These are phyloP conservation scores for Brachypteracias leptosomus DNA, from an alignment of 2,113 vertebrate species.

Conservation along the genomic window DNA sequence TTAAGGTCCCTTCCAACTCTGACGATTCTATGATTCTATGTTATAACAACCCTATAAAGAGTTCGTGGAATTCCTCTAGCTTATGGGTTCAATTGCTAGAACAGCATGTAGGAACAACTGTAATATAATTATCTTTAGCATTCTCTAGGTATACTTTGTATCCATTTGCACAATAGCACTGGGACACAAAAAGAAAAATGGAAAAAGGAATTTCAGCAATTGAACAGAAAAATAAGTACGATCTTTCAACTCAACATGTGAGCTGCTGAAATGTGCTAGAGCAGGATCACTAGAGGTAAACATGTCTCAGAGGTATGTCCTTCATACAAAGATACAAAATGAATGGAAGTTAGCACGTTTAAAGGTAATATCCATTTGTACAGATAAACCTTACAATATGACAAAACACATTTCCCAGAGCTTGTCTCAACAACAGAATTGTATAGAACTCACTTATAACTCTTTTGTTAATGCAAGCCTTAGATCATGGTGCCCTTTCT, in stretches of 20 bases:
- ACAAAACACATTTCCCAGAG: background rate
- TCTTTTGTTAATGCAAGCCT: background rate
- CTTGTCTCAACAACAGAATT: background rate
- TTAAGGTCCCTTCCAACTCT: too few relatives aligned
- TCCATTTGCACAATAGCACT: background rate
- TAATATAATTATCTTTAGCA: slow-evolving; percentile 1
- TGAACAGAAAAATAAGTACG: background rate
- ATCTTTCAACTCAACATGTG: background rate
- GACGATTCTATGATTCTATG: too few relatives aligned
- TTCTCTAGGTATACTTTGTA: background rate
- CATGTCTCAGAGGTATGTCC: background rate
- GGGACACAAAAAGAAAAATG: background rate
- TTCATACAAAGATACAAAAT: background rate
- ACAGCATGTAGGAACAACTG: background rate
- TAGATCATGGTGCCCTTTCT: background rate
- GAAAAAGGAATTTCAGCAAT: background rate
- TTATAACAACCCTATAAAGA: background rate
- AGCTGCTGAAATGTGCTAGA: background rate
- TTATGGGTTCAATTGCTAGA: background rate
- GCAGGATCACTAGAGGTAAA: background rate
- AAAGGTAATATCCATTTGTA: background rate
- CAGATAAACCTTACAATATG: background rate
- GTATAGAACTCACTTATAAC: background rate
- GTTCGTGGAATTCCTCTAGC: background rate
- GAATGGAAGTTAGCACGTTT: background rate